phyloP scores from a whole-genome alignment of 1,140 invertebrate species.

The Archegozetes longisetosus region DNA sequence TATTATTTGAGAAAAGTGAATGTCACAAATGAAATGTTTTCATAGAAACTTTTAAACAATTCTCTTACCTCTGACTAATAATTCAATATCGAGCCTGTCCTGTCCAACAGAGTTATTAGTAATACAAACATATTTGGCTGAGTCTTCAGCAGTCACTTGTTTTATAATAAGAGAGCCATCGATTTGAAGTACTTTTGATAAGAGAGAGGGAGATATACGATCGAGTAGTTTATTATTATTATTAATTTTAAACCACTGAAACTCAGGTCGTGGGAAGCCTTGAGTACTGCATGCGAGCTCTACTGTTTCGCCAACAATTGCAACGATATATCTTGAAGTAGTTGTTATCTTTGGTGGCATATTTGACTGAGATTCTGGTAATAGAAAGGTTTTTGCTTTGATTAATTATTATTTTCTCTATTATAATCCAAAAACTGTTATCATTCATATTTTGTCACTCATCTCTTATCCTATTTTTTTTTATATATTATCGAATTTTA shows the following conservation, averaged over 20 bases:
- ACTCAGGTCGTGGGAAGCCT: constrained; percentile 23
- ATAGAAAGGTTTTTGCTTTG: no score
- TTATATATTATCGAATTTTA: no score
- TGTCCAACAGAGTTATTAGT: constrained; percentile 23
- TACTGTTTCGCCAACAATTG: constrained; percentile 24
- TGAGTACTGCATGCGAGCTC: constrained; percentile 31
- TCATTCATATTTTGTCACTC: no score
- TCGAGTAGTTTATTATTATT: neutral
- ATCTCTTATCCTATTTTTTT: no score
- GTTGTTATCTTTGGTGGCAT: constrained; percentile 24
- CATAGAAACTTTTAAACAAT: no score
- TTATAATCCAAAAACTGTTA: no score
- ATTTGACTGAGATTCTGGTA: constrained; percentile 33
- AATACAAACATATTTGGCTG: constrained; percentile 23
- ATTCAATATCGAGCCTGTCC: constrained; percentile 22
- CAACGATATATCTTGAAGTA: constrained; percentile 19
- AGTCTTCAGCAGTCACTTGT: constrained; percentile 16
- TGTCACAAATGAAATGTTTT: no score
- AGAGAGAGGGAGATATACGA: neutral
- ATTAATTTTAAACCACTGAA: constrained; percentile 20
- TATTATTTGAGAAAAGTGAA: no score
- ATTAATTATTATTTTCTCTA: no score
- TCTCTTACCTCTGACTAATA: constrained; percentile 22
- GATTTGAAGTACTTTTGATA: neutral
- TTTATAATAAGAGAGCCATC: constrained; percentile 17